These are phyloP conservation scores for Acropternis orthonyx DNA, from an alignment of 2,797 vertebrate species.

Conservation along the genomic window DNA sequence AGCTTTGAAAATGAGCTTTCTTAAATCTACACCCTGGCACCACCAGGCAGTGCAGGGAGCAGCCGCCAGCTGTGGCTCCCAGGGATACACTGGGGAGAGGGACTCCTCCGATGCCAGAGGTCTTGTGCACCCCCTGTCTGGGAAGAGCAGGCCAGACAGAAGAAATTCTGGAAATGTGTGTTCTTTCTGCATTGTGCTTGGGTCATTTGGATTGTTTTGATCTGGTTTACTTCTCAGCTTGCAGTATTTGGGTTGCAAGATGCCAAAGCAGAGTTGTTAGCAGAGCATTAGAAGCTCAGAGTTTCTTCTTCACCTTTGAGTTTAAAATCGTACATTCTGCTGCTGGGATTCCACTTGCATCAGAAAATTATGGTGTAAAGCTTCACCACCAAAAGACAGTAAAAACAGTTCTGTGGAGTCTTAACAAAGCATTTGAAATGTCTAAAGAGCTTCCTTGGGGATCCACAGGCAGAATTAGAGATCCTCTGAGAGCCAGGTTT, in stretches of 20 bases:
- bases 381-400: neutral
- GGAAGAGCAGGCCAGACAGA: neutral
- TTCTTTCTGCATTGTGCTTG: neutral
- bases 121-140: neutral
- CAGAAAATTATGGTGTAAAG: neutral
- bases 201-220: neutral
- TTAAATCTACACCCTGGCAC: neutral
- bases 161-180: neutral
- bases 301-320: neutral
- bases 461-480: neutral
- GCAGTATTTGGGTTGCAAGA: neutral
- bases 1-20: neutral
- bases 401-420: neutral
- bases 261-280: neutral
- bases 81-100: neutral
- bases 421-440: neutral
- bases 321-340: neutral
- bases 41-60: neutral
- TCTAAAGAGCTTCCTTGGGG: neutral
- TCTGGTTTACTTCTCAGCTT: neutral
- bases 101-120: rapidly evolving
- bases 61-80: neutral
- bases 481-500: neutral
- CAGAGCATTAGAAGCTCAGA: neutral
- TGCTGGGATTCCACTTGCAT: neutral